Conservation (phyloP, 2,888 invertebrate species). For the Aleiodes leptofemur region DNA sequence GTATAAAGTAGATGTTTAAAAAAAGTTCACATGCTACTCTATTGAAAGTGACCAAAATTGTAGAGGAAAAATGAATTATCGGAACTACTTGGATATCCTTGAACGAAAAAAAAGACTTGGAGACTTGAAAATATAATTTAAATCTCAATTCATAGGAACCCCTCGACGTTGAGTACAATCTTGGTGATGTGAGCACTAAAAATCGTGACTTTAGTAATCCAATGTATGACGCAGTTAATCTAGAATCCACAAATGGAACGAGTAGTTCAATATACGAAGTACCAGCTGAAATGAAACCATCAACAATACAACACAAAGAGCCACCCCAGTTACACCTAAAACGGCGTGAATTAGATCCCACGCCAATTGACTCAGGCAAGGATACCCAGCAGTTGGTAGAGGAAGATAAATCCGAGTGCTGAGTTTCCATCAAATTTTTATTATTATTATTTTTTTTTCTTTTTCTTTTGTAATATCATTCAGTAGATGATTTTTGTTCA, state of each 20-base stretch:
- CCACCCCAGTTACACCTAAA: constrained; percentile 85
- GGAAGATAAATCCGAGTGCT: constrained; percentile 85
- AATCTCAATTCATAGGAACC: constrained; percentile 76
- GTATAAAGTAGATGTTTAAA: no score
- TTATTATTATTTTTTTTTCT: not conserved
- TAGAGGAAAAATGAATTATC: no score
- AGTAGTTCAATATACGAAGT: constrained; percentile 88
- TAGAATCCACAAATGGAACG: constrained; percentile 79
- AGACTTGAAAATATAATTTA: not conserved
- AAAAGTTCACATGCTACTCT: no score
- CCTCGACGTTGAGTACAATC: constrained; percentile 86
- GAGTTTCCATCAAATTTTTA: constrained; percentile 51
- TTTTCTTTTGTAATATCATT: constrained; percentile 21
- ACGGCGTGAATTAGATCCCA: constrained; percentile 89
- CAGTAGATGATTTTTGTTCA: constrained; percentile 21
- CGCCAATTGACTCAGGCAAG: constrained; percentile 89
- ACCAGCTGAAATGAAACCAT: constrained; percentile 87
- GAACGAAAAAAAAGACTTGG: no score
- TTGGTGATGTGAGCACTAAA: constrained; percentile 87
- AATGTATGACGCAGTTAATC: constrained; percentile 95
- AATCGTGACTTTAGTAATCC: constrained; percentile 97
- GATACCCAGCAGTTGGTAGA: constrained; percentile 94
- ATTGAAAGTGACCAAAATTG: no score
- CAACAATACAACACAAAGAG: constrained; percentile 87
- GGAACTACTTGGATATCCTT: no score